These are phyloP conservation scores for Microcebus lehilahytsara DNA, from an alignment of 2,113 vertebrate genomes.

Conservation along the genomic window DNA sequence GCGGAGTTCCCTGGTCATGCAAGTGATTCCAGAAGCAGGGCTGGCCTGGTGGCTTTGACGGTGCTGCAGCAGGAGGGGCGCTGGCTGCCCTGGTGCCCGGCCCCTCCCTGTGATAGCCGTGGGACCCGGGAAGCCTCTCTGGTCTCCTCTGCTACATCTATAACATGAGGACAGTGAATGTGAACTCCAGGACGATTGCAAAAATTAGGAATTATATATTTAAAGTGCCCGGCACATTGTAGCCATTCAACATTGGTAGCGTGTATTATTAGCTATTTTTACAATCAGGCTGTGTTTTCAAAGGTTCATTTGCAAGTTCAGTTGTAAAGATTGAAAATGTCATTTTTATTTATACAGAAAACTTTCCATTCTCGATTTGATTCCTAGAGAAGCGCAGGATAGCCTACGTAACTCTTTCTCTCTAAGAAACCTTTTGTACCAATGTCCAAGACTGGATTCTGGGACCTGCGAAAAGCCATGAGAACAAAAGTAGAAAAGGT, in stretches of 20 bases:
- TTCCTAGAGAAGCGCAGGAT: not conserved
- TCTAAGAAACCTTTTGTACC: not conserved
- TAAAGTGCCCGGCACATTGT: not conserved
- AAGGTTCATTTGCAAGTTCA: not conserved
- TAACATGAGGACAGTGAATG: not conserved
- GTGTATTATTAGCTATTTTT: not conserved
- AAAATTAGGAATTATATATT: not conserved
- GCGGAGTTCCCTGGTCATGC: not conserved
- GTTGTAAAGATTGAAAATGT: not conserved
- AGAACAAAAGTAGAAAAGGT: not conserved
- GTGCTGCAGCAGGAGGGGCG: no score
- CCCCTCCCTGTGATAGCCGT: accelerated
- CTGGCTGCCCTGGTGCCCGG: accelerated
- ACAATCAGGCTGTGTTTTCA: not conserved
- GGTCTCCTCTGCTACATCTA: not conserved
- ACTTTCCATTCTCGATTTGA: not conserved
- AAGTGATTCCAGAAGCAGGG: not conserved
- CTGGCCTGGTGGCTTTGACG: not conserved
- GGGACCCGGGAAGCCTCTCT: not conserved
- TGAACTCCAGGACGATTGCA: not conserved
- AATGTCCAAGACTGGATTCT: not conserved
- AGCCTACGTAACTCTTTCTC: not conserved
- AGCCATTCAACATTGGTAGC: not conserved
- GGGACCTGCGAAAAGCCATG: not conserved
- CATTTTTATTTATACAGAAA: not conserved